Percentiles rank a stretch among this genome's conserved stretches.
phyloP scores from a whole-genome alignment of 2,888 invertebrate genomes.

The Eretmocerus hayati region DNA sequence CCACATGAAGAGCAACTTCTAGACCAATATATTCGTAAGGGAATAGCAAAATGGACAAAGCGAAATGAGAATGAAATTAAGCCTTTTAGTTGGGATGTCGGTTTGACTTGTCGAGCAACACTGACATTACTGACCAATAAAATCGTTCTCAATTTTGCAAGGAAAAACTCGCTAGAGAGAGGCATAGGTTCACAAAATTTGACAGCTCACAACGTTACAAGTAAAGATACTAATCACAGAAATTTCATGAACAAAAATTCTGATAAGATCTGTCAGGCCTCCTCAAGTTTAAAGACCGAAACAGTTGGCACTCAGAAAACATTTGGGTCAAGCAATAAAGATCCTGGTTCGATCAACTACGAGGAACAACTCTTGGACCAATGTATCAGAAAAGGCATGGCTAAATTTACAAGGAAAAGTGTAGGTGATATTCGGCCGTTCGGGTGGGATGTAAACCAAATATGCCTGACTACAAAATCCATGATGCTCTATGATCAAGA shows the following conservation, averaged over 20 bases:
- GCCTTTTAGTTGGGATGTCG: constrained; percentile 18
- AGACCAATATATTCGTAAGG: constrained; percentile 61
- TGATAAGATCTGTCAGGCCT: not conserved
- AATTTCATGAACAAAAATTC: not conserved
- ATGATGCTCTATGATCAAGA: constrained; percentile 11
- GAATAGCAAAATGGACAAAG: constrained; percentile 51
- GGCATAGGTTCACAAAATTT: not conserved
- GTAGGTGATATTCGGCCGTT: constrained; percentile 18
- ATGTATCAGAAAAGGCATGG: constrained; percentile 20
- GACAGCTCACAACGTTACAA: not conserved
- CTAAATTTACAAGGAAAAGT: constrained; percentile 17
- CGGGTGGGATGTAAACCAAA: constrained; percentile 19
- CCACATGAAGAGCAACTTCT: constrained; percentile 49
- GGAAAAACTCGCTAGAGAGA: not conserved
- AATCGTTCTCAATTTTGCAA: constrained; percentile 8
- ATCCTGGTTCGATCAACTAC: constrained; percentile 10
- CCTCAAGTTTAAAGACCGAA: not conserved
- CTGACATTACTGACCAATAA: constrained; percentile 6
- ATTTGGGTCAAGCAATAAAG: not conserved
- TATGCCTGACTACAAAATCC: constrained; percentile 19
- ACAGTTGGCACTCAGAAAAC: not conserved
- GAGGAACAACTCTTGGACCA: constrained; percentile 20
- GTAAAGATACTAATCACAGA: constrained; percentile 1
- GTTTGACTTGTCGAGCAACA: constrained; percentile 14
- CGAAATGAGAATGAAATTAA: constrained; percentile 13